Evolutionary conservation across 2,113 vertebrate genomes (phyloP).

Genomic region (Oreochromis niloticus): DNA sequence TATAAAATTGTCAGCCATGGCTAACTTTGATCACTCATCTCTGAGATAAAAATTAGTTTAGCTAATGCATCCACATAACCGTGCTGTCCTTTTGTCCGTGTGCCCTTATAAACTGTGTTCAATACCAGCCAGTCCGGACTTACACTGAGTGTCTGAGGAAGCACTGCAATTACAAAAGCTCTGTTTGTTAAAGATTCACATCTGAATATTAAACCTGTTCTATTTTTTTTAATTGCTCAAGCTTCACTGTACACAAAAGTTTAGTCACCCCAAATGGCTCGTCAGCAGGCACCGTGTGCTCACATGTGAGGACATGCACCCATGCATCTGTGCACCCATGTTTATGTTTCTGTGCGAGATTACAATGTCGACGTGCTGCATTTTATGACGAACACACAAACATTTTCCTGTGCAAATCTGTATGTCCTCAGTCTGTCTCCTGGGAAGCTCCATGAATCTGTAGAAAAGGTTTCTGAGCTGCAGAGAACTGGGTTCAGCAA

Average conservation of each 20-base stretch:
- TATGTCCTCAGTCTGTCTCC: conserved; percentile 51
- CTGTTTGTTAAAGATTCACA: conserved; percentile 4
- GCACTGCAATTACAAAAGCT: conserved; percentile 13
- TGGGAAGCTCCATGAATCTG: conserved; percentile 64
- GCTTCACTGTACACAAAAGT: neutral
- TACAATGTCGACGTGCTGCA: neutral
- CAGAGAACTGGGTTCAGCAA: conserved; percentile 72
- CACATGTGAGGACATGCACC: neutral
- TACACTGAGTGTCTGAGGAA: conserved; percentile 28
- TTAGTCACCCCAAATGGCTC: neutral
- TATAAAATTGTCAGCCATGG: neutral
- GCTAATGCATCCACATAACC: neutral
- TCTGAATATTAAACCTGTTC: conserved; percentile 18
- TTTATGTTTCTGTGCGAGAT: neutral
- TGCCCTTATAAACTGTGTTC: neutral
- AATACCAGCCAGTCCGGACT: neutral
- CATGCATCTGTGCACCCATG: neutral
- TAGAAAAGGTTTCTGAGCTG: conserved; percentile 64
- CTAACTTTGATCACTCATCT: neutral
- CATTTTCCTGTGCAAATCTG: neutral
- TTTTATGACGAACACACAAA: conserved; percentile 1
- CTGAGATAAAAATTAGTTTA: conserved; percentile 9
- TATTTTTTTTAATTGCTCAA: neutral
- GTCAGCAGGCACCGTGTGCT: neutral
- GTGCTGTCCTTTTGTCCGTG: neutral